Percentiles rank a stretch among this genome's conserved stretches.
These are phyloP conservation scores for Burhinus oedicnemus DNA, from an alignment of 2,113 vertebrate genomes.

Conservation along the genomic window DNA sequence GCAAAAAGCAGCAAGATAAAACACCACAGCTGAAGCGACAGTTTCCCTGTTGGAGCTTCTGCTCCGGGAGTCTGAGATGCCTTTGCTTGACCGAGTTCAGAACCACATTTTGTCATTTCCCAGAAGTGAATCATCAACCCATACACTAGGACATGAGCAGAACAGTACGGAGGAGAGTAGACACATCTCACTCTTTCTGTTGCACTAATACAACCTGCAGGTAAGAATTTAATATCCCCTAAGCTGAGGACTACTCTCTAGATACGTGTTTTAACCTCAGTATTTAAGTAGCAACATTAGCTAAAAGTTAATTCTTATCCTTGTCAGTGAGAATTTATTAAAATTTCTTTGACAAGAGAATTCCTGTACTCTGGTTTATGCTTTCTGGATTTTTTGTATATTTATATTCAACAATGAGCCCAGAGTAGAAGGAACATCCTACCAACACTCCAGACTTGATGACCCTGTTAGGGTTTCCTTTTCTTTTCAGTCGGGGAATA, in stretches of 20 bases:
- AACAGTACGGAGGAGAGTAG: neutral
- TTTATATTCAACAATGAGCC: neutral
- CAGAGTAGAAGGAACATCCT: neutral
- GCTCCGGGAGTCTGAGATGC: neutral
- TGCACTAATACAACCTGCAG: neutral
- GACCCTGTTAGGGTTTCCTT: neutral
- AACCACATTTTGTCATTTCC: neutral
- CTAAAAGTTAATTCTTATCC: neutral
- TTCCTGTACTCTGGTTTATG: neutral
- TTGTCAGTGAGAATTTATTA: neutral
- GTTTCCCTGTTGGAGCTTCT: neutral
- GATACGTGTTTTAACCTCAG: neutral
- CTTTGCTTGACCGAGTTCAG: neutral
- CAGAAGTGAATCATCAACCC: neutral
- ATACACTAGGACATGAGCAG: neutral
- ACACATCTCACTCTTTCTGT: neutral
- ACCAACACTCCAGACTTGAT: neutral
- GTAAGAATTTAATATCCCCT: neutral
- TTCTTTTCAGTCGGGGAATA: neutral
- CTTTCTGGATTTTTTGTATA: neutral
- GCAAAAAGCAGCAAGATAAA: neutral
- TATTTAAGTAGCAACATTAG: neutral
- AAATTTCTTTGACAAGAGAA: neutral
- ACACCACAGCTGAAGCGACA: neutral
- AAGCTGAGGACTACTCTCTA: neutral